These are phyloP conservation scores for Ascidia mentula DNA, from an alignment of 23 tunicate species.

Conservation along the genomic window DNA sequence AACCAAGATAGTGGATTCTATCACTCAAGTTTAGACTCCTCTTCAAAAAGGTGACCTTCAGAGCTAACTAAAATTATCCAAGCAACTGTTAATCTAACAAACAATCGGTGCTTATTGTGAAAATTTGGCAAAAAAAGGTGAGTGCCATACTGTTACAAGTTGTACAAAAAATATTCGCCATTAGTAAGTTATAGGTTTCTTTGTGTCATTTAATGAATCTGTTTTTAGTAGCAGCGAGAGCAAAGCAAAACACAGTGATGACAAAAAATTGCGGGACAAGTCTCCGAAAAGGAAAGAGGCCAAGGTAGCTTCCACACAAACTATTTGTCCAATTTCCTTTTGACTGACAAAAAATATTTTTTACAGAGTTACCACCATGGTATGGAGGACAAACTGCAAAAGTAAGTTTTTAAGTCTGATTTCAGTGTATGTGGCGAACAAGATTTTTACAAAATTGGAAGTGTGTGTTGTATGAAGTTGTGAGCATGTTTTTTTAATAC, in stretches of 20 bases:
- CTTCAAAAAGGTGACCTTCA: conserved; percentile 4
- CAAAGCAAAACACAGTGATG: not conserved
- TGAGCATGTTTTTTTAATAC: too few relatives aligned
- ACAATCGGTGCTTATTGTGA: too few relatives aligned
- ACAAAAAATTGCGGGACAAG: conserved; percentile 29
- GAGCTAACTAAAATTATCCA: too few relatives aligned
- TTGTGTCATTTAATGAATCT: too few relatives aligned
- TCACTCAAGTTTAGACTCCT: conserved; percentile 13
- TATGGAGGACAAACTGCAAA: not conserved
- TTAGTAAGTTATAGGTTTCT: not conserved
- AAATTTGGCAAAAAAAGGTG: too few relatives aligned
- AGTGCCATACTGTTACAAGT: too few relatives aligned
- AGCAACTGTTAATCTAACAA: too few relatives aligned
- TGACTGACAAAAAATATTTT: not conserved
- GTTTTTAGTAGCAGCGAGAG: not conserved
- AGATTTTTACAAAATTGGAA: too few relatives aligned
- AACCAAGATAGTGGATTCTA: conserved; percentile 3
- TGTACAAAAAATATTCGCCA: too few relatives aligned
- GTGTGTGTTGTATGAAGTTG: too few relatives aligned
- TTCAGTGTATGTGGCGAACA: not conserved
- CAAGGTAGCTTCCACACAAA: too few relatives aligned
- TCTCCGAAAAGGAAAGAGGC: conserved; percentile 33
- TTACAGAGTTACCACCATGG: conserved; percentile 1
- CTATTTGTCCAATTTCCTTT: too few relatives aligned
- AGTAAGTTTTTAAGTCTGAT: not conserved